Evolutionary conservation across 2,888 invertebrate genomes (phyloP), one percentile per base, ranked within the genome.

Genomic region (Sinopyrophorus schimmeli): DNA sequence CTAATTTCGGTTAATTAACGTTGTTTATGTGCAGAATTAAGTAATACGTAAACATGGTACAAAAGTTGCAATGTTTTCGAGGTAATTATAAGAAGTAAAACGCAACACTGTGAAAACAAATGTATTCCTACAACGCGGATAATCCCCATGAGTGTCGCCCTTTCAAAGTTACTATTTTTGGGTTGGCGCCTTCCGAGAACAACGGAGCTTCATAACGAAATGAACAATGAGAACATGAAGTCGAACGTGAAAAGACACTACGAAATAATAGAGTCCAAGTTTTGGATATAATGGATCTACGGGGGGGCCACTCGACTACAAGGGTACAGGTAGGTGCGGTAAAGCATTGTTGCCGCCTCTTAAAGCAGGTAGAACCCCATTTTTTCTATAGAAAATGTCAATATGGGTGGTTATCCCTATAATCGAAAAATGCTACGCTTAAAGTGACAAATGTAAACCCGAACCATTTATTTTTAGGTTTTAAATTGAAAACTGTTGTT

Each of bases 271-370:
- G 58, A 57, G 55, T 47, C 54, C 41, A 50, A 44, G 38, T 55
- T 39, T 41, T 46, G 37, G 42, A 53, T 49, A 66, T 63, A 68
- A 68, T 65, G 57, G 59, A 55, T 21, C 64, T 40, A 52, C 61
- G 52, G 66, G 68, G n/a, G 57, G 54, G 63, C 65, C 67, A 67
- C 68, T 67, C 63, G 63, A 67, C 39, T 50, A 30, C 40, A 42
- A n/a, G n/a, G 48, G 32, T 53, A 50, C 41, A 43, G 38, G 49
- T 49, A 49, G 49, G 47, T 47, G 47, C 41, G 48, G 42, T 42
- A 24, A 23, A 35, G 40, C 17, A 37, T 23, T 12, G 40, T 24
- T n/a, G n/a, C n/a, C n/a, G n/a, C n/a, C n/a, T n/a, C n/a, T 18
- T 11, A 14, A 28, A 28, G 21, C 43, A 43, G 43, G 43, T 43